Evolutionary conservation across 53 echinoderm and acorn worm species (phyloP).

Genomic region (Luidia sarsii): DNA sequence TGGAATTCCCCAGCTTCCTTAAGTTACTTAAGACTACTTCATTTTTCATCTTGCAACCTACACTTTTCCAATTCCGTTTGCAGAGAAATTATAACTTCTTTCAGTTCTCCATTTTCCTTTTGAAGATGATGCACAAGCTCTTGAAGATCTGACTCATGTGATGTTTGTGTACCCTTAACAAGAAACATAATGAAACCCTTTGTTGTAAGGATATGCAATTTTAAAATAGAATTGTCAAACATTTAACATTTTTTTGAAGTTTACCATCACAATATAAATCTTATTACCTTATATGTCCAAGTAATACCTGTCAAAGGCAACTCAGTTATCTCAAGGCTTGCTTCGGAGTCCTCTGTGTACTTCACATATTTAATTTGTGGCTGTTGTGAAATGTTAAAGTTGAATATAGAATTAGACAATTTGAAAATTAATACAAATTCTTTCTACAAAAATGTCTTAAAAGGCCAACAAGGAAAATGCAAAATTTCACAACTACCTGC

Average conservation of each 20-base stretch:
- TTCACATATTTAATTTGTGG: neutral
- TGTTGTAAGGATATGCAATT: neutral
- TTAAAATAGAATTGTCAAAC: neutral
- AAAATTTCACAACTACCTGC: neutral
- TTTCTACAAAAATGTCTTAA: neutral
- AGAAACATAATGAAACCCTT: neutral
- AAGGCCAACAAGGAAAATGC: neutral
- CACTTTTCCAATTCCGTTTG: conserved; percentile 5
- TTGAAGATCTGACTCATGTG: neutral
- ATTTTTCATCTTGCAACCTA: neutral
- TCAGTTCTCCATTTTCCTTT: conserved; percentile 14
- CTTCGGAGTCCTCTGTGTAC: neutral
- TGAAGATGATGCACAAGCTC: conserved; percentile 2
- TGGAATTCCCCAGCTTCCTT: conserved; percentile 5
- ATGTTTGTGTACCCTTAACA: conserved; percentile 23
- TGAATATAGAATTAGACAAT: neutral
- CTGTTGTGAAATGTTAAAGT: conserved; percentile 9
- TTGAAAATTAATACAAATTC: neutral
- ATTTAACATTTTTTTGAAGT: neutral
- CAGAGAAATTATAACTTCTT: neutral
- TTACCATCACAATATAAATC: neutral
- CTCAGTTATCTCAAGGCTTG: neutral
- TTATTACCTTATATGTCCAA: conserved; percentile 4
- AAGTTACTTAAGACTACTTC: neutral
- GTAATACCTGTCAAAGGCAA: neutral